These are phyloP conservation scores for Geophilus truncorum DNA, from an alignment of 2,888 invertebrate species.

Conservation along the genomic window DNA sequence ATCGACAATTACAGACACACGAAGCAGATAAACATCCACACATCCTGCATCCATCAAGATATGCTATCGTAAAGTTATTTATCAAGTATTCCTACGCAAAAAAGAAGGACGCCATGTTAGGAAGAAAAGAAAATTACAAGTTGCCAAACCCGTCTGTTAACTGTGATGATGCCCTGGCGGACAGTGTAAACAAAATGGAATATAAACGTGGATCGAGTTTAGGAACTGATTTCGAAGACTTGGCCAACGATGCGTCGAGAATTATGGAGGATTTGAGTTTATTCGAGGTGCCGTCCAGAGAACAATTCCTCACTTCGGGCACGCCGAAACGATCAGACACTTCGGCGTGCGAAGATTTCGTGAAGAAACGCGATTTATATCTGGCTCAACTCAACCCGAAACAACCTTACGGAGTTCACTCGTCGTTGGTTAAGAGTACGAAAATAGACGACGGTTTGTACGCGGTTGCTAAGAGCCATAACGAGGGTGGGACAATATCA, in stretches of 20 bases:
- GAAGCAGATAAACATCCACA: too few species aligned
- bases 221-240: conserved; percentile 36
- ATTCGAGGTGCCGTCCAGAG: conserved; percentile 38
- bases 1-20: too few species aligned
- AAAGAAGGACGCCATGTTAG: too few species aligned
- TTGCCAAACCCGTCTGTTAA: neutral
- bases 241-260: conserved; percentile 39
- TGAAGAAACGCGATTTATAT: conserved; percentile 39
- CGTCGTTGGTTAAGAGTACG: neutral
- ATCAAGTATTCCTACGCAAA: too few species aligned
- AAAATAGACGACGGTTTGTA: neutral
- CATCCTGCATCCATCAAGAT: too few species aligned
- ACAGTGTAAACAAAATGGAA: neutral
- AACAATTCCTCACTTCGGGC: conserved; percentile 36
- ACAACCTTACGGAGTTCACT: conserved; percentile 29
- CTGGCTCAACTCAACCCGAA: neutral
- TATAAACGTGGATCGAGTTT: neutral
- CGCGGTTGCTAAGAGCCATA: neutral
- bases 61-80: too few species aligned
- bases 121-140: neutral
- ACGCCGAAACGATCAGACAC: conserved; percentile 39
- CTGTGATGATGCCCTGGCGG: neutral
- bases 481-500: too few species aligned
- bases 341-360: conserved; percentile 39
- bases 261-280: conserved; percentile 40